Base-by-base conservation (phyloP, 2,113 vertebrate genomes). In the Centropus unirufus region DNA sequence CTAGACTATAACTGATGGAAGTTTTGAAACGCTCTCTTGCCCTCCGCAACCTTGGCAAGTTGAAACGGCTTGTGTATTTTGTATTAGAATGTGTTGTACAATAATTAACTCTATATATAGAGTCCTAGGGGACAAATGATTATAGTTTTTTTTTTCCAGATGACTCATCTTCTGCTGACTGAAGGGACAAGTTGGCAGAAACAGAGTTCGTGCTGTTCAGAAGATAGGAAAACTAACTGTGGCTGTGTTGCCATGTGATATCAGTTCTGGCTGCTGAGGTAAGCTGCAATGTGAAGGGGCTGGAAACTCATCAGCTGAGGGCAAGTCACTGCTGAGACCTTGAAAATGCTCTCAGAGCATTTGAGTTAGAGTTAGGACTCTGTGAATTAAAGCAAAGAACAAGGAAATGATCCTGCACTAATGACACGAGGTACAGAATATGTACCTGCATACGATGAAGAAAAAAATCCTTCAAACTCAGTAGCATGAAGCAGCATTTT, bases 81-180 rank as follows among this genome's bases (percentile, higher is more conserved):
- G 80, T 68, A 89, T 92, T 80, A 94, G 85, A 79, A 90, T 61
- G 57, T 85, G 83, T 87, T 91, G 90, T 91, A 91, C 82, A 90
- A 40, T 91, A 93, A 92, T 95, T 91, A 95, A 95, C 94, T 95
- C 83, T 92, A 82, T 84, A 73, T 92, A 87, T 83, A n/a, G 81
- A 49, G 89, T 95, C 89, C 90, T 87, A 46, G 46, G 74, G 83
- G 95, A 94, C 58, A 94, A 91, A 70, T 63, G 21, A 79, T 78
- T 70, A 62, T 57, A 64, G 30, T 44, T 44, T 44, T 15, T 46
- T 93, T 93, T 96, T 96, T 92, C 89, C 90, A 89, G 64, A 83
- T 92, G 88, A 93, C 59, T 97, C 94, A 97, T 96, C 72, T 95
- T 90, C 54, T 90, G 77, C 75, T 91, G 92, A 74, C 63, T 91